Evolutionary conservation across 1,140 invertebrate species (phyloP), one percentile per base, ranked within the genome.

Genomic region (Phymastichus coffea): DNA sequence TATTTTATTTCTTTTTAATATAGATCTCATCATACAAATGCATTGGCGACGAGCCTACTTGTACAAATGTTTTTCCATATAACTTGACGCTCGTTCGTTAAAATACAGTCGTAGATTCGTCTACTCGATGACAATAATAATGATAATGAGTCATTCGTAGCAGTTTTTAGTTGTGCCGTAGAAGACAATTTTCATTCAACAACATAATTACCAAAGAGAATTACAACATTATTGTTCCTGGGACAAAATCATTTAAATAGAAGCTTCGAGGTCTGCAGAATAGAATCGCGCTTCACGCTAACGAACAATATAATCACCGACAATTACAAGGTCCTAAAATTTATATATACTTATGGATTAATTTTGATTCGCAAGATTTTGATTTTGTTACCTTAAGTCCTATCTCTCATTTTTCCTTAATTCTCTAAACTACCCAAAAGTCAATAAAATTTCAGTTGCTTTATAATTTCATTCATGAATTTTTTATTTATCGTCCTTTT

Each of bases 281-380:
- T 57, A 59, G 61, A 55, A 35, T 58, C 15, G 33, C 26, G 37
- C 57, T 48, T 33, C 56, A 48, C 63, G 61, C 70, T 74, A 76
- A 73, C 67, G 70, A 72, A 71, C 70, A 72, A 72, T 71, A 70
- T 68, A 71, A 66, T 66, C 65, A 69, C 71, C 68, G 71, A 71
- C 66, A 70, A 73, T 70, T 68, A 70, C 64, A 53, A 64, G 61
- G 66, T 70, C 53, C 69, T 70, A 75, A 73, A 68, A n/a, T n/a
- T 64, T 64, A 61, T 60, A 33, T 66, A 66, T 69, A 68, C 76
- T 79, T 78, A 78, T 64, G 70, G 47, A 62, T 67, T 79, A 79
- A 77, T 78, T 79, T 79, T 79, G 77, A 79, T 79, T 78, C 46
- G 77, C 61, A 72, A 71, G 68, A 62, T 75, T 78, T 78, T 75